Base-by-base conservation (phyloP, 2,797 vertebrate genomes). In the Epinephelus coioides region DNA sequence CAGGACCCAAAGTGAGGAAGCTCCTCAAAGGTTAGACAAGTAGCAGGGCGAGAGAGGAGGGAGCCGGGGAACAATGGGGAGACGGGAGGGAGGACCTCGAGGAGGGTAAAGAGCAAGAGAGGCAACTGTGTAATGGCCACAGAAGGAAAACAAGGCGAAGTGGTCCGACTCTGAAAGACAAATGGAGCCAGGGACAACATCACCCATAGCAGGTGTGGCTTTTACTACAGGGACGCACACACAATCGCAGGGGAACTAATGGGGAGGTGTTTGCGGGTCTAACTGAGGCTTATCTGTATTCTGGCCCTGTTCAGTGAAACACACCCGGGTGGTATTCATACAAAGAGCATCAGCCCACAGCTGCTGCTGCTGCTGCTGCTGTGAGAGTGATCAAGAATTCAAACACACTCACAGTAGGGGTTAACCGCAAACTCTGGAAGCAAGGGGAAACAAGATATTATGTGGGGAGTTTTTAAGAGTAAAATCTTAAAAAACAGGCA, bases 261-360 rank as follows among this genome's bases (percentile, higher is more conserved):
- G 64, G 78, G 76, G 75, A 69, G 69, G 76, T 67, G 73, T 80
- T 73, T 70, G 61, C 25, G 11, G 67, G 64, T 84, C 63, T 69
- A 75, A 80, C 34, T 18, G 12, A 13, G 40, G 72, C 86, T 91
- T 68, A 86, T 94, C 86, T 90, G 87, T 92, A 92, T 91, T 92
- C 90, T 66, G 75, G 75, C 44, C 56, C 66, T 76, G 87, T 76
- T 79, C 4, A 1, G 6, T 67, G 76, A 85, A 87, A 87, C 57
- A 72, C 87, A 84, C 49, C 61, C 18, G 59, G 78, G 78, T 87
- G 78, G 79, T 80, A 61, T 73, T 83, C 76, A 72, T 80, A 85
- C 78, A 85, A 73, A 83, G 76, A 82, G 82, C 82, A 79, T 83
- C 73, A 74, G 72, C 84, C 62, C 70, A 81, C 89, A 87, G 87